These are phyloP conservation scores for Hydropsyche tenuis DNA, from an alignment of 1,140 invertebrate genomes.

Conservation along the genomic window DNA sequence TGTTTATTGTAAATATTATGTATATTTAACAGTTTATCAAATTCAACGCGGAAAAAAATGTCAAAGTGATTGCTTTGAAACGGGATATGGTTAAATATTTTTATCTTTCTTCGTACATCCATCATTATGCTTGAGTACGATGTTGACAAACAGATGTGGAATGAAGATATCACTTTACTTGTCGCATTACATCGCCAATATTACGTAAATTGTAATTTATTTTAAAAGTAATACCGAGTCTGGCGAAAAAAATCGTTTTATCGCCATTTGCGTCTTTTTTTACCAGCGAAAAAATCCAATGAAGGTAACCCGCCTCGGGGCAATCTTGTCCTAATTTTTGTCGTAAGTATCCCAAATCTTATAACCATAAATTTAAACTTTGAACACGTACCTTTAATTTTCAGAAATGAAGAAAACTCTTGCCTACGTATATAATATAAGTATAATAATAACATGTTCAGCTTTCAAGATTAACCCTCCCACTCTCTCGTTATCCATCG, in stretches of 20 bases:
- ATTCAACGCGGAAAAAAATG: background rate
- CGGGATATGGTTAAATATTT: conserved; percentile 10
- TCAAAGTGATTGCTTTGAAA: conserved; percentile 5
- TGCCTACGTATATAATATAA: background rate
- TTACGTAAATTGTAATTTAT: no score
- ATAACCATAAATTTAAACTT: conserved; percentile 29
- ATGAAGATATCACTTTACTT: background rate
- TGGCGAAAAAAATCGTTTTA: no score
- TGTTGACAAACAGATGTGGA: background rate
- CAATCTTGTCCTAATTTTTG: conserved; percentile 27
- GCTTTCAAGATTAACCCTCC: conserved; percentile 12
- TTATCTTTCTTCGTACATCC: background rate
- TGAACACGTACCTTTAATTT: conserved; percentile 25
- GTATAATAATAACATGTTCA: conserved; percentile 10
- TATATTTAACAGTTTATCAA: background rate
- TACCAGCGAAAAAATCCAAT: no score
- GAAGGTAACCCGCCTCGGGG: conserved; percentile 3
- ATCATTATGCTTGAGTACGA: background rate
- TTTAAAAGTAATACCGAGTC: no score
- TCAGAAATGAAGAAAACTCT: conserved; percentile 18
- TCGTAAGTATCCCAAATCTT: conserved; percentile 27
- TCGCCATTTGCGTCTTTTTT: no score
- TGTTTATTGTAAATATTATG: background rate
- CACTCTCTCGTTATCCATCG: background rate
- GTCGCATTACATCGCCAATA: no score